Evolutionary conservation across 1,140 invertebrate genomes (phyloP).

Genomic region (Drosophila auraria): DNA sequence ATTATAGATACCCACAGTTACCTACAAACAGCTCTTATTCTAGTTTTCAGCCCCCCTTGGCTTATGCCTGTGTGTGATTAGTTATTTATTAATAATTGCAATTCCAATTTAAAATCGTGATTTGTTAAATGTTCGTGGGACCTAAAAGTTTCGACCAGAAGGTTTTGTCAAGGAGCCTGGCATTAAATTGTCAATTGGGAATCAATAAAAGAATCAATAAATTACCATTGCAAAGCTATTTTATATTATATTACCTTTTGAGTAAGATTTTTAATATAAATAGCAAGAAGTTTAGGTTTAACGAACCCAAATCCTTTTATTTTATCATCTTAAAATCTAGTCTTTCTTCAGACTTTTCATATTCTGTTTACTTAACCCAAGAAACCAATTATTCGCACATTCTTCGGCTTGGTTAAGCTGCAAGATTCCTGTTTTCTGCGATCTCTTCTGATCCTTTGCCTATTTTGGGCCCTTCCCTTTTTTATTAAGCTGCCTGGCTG

Average conservation of each 20-base stretch:
- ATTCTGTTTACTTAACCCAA: background rate
- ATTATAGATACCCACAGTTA: background rate
- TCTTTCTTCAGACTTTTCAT: background rate
- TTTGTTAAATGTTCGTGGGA: background rate
- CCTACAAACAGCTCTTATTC: background rate
- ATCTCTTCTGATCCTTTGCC: conserved; percentile 30
- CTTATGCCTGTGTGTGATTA: too few species aligned
- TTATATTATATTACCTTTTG: too few species aligned
- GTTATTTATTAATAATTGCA: background rate
- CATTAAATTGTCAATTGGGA: background rate
- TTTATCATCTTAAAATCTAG: background rate
- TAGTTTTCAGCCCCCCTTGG: background rate
- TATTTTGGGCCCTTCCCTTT: conserved; percentile 29
- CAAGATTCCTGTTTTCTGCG: conserved; percentile 30
- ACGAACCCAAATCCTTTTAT: background rate
- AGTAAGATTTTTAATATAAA: too few species aligned
- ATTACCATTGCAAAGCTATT: too few species aligned
- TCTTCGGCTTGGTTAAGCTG: conserved; percentile 1
- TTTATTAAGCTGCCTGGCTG: conserved; percentile 21
- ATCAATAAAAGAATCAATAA: too few species aligned
- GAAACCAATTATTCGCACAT: conserved; percentile 12
- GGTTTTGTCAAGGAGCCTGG: background rate
- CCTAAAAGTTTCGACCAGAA: too few species aligned
- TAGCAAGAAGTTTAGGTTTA: background rate
- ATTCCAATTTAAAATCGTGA: too few species aligned